A percentile compares a stretch with the other conserved stretches of the same genome.
phyloP scores from a whole-genome alignment of 2,113 vertebrate species.

The Paralichthys olivaceus region DNA sequence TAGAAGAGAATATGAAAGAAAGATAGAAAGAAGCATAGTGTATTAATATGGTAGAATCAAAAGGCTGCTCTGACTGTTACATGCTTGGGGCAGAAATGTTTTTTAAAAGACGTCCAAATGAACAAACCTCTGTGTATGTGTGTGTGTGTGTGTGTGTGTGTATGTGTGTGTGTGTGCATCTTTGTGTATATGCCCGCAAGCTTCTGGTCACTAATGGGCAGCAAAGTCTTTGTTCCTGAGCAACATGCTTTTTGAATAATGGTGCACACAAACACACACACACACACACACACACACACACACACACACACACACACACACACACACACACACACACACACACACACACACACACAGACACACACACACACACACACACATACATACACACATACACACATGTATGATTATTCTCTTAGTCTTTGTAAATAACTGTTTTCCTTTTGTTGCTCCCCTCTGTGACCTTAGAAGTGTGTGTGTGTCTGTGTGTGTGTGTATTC shows the following conservation, averaged over 20 bases:
- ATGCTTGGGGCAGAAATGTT: constrained; percentile 49
- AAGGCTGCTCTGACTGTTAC: constrained; percentile 59
- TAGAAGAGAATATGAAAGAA: constrained; percentile 5
- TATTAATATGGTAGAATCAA: constrained; percentile 47
- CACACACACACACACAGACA: too few relatives aligned
- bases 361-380: constrained; percentile 10
- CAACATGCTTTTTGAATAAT: constrained; percentile 56
- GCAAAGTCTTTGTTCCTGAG: constrained; percentile 68
- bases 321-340: too few relatives aligned
- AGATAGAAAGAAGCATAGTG: constrained; percentile 17
- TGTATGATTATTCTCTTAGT: not conserved
- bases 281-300: not conserved
- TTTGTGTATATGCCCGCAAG: constrained; percentile 62
- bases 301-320: constrained; percentile 14
- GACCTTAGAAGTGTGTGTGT: constrained; percentile 38
- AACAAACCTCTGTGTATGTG: constrained; percentile 57
- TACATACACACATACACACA: not conserved
- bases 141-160: constrained; percentile 19
- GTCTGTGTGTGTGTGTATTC: constrained; percentile 24
- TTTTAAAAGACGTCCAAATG: constrained; percentile 66
- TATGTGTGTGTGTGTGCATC: constrained; percentile 11
- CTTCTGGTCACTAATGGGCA: constrained; percentile 73
- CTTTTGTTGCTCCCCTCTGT: not conserved
- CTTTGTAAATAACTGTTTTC: constrained; percentile 41
- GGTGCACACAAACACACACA: constrained; percentile 33